These are phyloP conservation scores for Rhinogobio ventralis DNA, from an alignment of 2,797 vertebrate genomes.

Conservation along the genomic window DNA sequence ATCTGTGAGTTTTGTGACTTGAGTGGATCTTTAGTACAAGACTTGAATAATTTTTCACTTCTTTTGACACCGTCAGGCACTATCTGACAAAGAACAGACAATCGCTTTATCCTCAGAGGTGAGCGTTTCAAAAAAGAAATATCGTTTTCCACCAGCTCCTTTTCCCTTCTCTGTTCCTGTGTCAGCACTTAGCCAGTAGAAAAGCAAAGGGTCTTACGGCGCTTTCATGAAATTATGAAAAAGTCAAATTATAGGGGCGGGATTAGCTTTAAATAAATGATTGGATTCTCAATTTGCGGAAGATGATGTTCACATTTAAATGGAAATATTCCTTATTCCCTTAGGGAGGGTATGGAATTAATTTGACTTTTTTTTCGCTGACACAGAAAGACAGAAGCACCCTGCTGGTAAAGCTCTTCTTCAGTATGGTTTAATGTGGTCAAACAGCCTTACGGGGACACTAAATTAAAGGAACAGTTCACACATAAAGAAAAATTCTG, in stretches of 20 bases:
- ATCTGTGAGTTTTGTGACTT: neutral
- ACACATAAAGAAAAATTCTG: neutral
- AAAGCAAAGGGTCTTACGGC: conserved; percentile 37
- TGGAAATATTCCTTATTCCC: conserved; percentile 54
- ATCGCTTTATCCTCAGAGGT: conserved; percentile 7
- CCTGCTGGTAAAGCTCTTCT: conserved; percentile 18
- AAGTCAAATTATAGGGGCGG: conserved; percentile 55
- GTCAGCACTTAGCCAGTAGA: conserved; percentile 32
- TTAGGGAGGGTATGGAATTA: conserved; percentile 46
- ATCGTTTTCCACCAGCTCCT: conserved; percentile 11
- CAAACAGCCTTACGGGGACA: conserved; percentile 1
- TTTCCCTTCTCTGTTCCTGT: conserved; percentile 26
- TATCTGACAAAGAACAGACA: conserved; percentile 38
- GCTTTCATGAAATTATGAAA: conserved; percentile 53
- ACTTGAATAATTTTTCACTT: conserved; percentile 9
- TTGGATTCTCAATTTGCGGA: conserved; percentile 55
- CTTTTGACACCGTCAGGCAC: conserved; percentile 9
- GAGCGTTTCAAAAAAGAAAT: conserved; percentile 23
- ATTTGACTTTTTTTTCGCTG: conserved; percentile 37
- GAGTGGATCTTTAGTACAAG: neutral
- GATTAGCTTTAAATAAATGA: conserved; percentile 67
- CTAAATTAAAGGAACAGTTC: conserved; percentile 7
- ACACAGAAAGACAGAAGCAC: conserved; percentile 4
- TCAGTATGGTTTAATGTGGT: conserved; percentile 22
- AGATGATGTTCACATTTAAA: conserved; percentile 59